Conservation (phyloP, 2,797 vertebrate species). For the Aphelocoma californica region DNA sequence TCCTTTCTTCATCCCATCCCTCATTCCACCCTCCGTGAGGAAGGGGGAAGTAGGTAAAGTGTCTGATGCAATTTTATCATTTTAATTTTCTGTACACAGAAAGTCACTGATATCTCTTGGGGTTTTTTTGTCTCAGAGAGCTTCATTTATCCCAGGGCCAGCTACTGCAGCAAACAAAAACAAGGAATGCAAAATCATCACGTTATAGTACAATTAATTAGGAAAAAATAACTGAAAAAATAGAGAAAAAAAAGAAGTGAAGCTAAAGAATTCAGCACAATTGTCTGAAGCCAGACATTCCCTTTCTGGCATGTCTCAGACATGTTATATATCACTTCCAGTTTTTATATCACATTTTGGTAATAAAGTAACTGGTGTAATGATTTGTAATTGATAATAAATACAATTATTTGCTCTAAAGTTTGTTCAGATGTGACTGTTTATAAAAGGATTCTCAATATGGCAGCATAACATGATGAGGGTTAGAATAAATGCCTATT, state of each 20-base stretch:
- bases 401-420: neutral
- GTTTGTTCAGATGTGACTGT: neutral
- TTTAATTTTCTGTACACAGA: neutral
- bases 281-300: neutral
- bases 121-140: slow-evolving; percentile 37
- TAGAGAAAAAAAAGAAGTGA: neutral
- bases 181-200: neutral
- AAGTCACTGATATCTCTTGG: slow-evolving; percentile 26
- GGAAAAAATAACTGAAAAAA: neutral
- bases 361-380: neutral
- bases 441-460: neutral
- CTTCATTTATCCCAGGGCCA: slow-evolving; percentile 36
- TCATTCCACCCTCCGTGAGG: neutral
- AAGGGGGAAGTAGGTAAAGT: neutral
- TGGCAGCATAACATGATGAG: fast-evolving
- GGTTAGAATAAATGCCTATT: neutral
- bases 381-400: neutral
- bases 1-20: neutral
- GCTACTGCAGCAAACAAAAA: slow-evolving; percentile 10
- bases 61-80: slow-evolving; percentile 21
- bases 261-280: neutral
- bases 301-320: neutral
- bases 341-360: neutral
- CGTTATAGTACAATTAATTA: neutral
- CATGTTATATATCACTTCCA: neutral